A percentile compares a stretch with the other conserved stretches of the same genome.
phyloP scores from a whole-genome alignment of 2,797 vertebrate species.

The Glyptemys insculpta region DNA sequence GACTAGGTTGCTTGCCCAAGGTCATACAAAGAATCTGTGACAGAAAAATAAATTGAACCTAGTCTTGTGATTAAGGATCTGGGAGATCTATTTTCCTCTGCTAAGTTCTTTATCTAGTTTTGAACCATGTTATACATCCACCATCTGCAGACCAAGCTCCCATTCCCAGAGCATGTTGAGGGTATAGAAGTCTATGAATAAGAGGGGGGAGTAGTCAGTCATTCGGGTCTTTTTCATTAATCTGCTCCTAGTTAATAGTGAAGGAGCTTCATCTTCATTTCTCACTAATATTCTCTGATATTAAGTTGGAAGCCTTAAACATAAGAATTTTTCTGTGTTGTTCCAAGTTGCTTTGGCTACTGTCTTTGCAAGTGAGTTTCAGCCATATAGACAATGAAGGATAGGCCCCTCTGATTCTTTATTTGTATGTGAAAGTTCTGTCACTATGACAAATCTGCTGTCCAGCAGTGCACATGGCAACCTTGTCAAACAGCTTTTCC shows the following conservation, averaged over 20 bases:
- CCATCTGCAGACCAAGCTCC: not conserved
- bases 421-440: not conserved
- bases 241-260: not conserved
- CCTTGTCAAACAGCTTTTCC: not conserved
- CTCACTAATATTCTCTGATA: not conserved
- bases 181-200: not conserved
- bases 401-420: not conserved
- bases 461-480: not conserved
- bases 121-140: not conserved
- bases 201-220: not conserved
- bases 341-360: not conserved
- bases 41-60: not conserved
- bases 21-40: not conserved
- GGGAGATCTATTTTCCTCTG: not conserved
- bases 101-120: not conserved
- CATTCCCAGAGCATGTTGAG: not conserved
- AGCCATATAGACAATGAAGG: not conserved
- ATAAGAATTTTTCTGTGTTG: not conserved
- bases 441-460: not conserved
- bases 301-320: not conserved
- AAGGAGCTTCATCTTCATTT: not conserved
- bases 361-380: not conserved
- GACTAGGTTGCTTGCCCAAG: not conserved
- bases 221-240: not conserved
- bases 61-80: too few species aligned